Conservation (phyloP, 2,113 vertebrate genomes). For the Apus apus region DNA sequence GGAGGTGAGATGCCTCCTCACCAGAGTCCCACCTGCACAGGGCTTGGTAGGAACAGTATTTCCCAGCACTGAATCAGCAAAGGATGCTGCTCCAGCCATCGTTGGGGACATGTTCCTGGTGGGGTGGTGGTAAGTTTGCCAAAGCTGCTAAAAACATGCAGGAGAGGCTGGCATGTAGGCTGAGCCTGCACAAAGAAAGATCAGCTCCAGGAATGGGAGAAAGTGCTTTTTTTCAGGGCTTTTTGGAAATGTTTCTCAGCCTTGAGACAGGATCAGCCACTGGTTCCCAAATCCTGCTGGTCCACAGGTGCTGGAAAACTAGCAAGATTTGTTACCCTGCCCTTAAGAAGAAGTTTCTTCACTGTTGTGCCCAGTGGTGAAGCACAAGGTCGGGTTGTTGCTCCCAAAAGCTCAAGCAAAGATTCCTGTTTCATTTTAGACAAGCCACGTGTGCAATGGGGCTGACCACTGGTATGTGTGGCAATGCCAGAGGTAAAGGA, state of each 20-base stretch:
- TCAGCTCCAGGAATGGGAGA: background rate
- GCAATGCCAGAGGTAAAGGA: background rate
- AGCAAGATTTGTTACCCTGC: background rate
- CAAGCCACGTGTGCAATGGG: background rate
- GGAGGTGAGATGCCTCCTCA: background rate
- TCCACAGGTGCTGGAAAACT: fast-evolving
- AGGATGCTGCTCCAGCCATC: background rate
- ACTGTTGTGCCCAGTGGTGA: fast-evolving
- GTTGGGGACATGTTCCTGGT: background rate
- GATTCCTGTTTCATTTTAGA: background rate
- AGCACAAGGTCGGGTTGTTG: background rate
- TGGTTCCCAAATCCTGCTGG: fast-evolving
- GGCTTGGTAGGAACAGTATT: background rate
- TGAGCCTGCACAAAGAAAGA: background rate
- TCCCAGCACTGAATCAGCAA: background rate
- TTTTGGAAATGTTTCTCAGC: background rate
- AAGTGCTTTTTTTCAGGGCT: background rate
- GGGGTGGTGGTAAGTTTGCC: background rate
- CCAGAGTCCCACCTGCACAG: fast-evolving
- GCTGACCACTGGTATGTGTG: background rate
- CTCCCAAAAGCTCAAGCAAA: background rate
- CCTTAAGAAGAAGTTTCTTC: background rate
- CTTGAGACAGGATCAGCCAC: background rate
- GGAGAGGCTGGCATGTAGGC: background rate
- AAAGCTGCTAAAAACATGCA: background rate